phyloP scores from a whole-genome alignment of 1,140 invertebrate species.

The Lamellibrachia luymesi region DNA sequence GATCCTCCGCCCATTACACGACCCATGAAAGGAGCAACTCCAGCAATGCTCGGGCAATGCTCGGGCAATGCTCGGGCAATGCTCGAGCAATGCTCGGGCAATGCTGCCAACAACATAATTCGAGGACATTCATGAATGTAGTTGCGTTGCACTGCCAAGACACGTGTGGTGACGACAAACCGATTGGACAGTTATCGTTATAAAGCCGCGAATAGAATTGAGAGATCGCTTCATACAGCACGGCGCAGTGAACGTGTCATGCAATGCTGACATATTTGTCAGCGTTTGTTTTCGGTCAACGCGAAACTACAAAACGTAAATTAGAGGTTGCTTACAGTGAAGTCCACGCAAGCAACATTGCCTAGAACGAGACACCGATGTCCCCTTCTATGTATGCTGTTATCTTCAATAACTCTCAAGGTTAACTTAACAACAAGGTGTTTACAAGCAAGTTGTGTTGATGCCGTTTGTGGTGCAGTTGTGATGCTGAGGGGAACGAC shows the following conservation, averaged over 20 bases:
- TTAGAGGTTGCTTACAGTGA: background rate
- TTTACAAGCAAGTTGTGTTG: background rate
- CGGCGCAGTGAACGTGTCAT: background rate
- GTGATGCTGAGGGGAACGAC: background rate
- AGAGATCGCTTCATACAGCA: background rate
- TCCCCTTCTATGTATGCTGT: background rate
- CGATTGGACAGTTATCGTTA: background rate
- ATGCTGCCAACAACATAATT: background rate
- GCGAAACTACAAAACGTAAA: background rate
- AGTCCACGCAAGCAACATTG: background rate
- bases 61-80: background rate
- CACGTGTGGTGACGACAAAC: background rate
- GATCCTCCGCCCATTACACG: background rate
- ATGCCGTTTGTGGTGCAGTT: background rate
- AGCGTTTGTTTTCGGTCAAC: background rate
- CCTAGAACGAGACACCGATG: background rate
- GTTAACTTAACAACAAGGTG: background rate
- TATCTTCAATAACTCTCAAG: background rate
- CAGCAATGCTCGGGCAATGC: background rate
- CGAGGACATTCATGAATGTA: background rate
- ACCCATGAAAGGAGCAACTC: background rate
- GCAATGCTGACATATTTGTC: background rate
- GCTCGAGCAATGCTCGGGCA: background rate
- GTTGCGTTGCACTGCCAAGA: background rate
- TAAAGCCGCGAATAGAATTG: background rate